Percentiles rank a stretch among this genome's conserved stretches.
Conservation (phyloP, 2,888 invertebrate genomes). For the Spatulosminthurus flaviceps region DNA sequence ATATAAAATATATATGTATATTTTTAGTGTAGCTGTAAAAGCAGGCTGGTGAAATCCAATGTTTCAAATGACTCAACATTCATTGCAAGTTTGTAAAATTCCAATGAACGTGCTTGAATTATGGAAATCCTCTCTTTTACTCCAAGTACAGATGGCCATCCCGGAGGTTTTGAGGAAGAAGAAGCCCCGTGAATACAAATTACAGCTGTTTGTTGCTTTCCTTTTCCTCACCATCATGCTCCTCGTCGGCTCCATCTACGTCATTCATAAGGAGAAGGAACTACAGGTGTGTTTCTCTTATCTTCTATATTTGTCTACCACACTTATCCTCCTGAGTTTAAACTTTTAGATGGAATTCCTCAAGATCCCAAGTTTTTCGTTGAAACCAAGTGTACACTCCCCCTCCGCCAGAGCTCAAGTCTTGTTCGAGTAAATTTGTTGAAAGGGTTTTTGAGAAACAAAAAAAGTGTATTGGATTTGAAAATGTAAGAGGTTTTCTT, state of each 20-base stretch:
- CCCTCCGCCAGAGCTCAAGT: too few relatives aligned
- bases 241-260: constrained; percentile 83
- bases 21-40: too few relatives aligned
- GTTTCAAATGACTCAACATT: too few relatives aligned
- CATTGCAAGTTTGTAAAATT: too few relatives aligned
- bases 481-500: not conserved
- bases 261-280: constrained; percentile 83
- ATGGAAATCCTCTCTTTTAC: not conserved
- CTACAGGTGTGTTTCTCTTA: constrained; percentile 68
- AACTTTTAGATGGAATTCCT: too few relatives aligned
- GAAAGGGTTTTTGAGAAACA: too few relatives aligned
- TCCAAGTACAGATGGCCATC: constrained; percentile 71
- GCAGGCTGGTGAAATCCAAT: too few relatives aligned
- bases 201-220: constrained; percentile 81
- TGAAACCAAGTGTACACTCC: too few relatives aligned
- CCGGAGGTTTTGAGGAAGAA: constrained; percentile 77
- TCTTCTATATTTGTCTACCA: not conserved
- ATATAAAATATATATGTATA: too few relatives aligned
- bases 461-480: not conserved
- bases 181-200: constrained; percentile 78
- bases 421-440: too few relatives aligned
- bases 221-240: constrained; percentile 83
- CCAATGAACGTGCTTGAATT: not conserved
- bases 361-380: too few relatives aligned
- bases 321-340: not conserved